phyloP scores from a whole-genome alignment of 2,113 vertebrate species.

The Calyptomena viridis region DNA sequence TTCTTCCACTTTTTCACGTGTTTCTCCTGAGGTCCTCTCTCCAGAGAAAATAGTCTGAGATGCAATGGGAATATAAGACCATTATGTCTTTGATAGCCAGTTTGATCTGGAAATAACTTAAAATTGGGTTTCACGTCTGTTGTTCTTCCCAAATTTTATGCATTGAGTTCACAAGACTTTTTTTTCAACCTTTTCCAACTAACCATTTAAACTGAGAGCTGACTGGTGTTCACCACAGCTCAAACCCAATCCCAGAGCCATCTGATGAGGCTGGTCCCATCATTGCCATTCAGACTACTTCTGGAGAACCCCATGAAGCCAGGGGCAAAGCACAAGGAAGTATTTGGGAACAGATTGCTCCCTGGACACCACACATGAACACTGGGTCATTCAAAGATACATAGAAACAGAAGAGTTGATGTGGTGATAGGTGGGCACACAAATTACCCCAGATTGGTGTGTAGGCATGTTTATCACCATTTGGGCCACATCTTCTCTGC shows the following conservation, averaged over 20 bases:
- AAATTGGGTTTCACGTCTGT: not conserved
- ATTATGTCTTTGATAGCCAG: not conserved
- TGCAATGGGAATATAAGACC: not conserved
- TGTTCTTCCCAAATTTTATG: not conserved
- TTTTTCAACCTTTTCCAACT: not conserved
- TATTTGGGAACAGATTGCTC: not conserved
- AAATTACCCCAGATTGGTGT: not conserved
- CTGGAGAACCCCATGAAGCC: not conserved
- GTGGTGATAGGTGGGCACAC: accelerated
- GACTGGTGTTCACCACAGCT: not conserved
- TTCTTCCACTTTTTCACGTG: not conserved
- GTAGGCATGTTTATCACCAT: not conserved
- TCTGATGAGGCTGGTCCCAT: not conserved
- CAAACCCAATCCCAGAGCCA: accelerated
- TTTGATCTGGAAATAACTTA: not conserved
- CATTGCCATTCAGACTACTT: not conserved
- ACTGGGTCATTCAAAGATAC: accelerated
- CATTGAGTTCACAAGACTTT: not conserved
- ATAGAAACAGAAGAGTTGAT: accelerated
- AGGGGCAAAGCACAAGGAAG: not conserved
- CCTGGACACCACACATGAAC: accelerated
- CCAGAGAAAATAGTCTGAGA: not conserved
- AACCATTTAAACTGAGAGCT: not conserved
- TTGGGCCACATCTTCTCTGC: not conserved
- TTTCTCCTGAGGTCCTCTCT: not conserved